Evolutionary conservation across 2,797 vertebrate species (phyloP).

Genomic region (Hypotaenidia okinawae): DNA sequence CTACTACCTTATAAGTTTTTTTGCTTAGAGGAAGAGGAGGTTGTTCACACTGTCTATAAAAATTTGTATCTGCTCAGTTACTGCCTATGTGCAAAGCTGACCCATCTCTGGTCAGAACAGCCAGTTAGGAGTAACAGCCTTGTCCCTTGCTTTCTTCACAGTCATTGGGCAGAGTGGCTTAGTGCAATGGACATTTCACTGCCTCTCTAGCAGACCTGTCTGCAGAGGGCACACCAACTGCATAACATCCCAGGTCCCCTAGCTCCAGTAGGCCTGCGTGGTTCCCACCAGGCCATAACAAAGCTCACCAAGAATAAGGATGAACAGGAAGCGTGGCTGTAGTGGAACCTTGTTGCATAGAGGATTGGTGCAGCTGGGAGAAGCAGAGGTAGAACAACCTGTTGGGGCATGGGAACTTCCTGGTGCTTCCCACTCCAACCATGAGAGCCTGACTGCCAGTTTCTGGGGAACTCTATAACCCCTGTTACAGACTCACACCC

Average conservation of each 20-base stretch:
- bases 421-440: neutral
- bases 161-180: neutral
- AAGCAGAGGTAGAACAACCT: neutral
- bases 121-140: neutral
- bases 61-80: neutral
- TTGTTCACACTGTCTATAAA: neutral
- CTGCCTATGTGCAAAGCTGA: neutral
- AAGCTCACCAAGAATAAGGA: neutral
- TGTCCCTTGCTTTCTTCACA: constrained; percentile 19
- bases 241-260: neutral
- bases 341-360: neutral
- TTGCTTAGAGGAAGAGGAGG: neutral
- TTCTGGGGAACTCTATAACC: neutral
- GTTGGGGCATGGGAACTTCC: neutral
- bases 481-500: neutral
- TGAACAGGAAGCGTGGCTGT: neutral
- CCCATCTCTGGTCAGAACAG: neutral
- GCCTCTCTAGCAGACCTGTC: neutral
- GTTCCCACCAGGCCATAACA: neutral
- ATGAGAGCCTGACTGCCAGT: neutral
- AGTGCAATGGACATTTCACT: neutral
- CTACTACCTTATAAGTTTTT: neutral
- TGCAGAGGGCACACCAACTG: neutral
- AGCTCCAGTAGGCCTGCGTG: neutral
- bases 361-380: neutral